Conservation (phyloP, 2,113 vertebrate species). For the Seriola rivoliana region DNA sequence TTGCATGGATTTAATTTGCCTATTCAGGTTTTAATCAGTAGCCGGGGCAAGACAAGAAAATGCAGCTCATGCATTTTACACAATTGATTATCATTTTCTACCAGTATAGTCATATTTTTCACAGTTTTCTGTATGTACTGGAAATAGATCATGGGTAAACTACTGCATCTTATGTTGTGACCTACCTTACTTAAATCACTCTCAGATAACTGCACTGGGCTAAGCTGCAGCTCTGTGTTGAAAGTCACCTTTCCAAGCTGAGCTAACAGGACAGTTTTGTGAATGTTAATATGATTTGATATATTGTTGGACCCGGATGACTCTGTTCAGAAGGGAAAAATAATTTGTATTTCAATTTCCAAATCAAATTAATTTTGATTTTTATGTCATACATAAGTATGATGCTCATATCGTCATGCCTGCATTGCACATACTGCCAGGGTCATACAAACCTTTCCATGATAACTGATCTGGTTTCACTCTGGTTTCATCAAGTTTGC, state of each 20-base stretch:
- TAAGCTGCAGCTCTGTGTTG: not conserved
- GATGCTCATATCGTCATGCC: not conserved
- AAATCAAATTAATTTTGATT: not conserved
- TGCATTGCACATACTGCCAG: not conserved
- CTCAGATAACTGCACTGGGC: not conserved
- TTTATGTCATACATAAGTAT: not conserved
- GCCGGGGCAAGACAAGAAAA: not conserved
- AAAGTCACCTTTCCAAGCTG: not conserved
- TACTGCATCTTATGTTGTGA: not conserved
- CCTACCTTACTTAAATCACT: not conserved
- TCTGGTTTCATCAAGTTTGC: not conserved
- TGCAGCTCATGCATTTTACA: slow-evolving; percentile 40
- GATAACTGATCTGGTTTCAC: not conserved
- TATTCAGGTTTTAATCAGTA: slow-evolving; percentile 21
- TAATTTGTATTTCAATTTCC: not conserved
- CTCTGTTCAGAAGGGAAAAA: not conserved
- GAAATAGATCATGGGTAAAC: not conserved
- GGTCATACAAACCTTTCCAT: not conserved
- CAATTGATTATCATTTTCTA: slow-evolving; percentile 8
- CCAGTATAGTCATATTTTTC: not conserved
- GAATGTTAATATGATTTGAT: not conserved
- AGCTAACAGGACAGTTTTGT: not conserved
- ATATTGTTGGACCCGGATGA: not conserved
- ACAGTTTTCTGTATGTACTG: not conserved
- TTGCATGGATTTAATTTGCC: not conserved